These are phyloP conservation scores for Homarus americanus DNA, from an alignment of 1,140 invertebrate species.

Conservation along the genomic window DNA sequence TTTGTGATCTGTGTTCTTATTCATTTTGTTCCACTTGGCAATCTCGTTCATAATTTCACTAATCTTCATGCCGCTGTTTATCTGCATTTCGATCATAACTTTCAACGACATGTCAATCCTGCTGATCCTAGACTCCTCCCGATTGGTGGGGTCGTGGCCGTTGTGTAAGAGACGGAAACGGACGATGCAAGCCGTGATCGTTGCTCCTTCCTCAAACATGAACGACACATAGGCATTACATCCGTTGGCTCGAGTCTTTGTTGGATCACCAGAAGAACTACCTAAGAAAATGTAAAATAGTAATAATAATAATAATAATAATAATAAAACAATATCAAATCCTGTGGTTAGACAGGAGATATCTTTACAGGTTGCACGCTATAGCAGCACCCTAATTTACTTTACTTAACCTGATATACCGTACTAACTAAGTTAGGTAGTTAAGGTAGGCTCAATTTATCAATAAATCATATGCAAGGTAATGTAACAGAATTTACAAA, in stretches of 20 bases:
- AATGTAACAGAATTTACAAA: no score
- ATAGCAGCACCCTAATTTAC: no score
- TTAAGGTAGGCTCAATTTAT: no score
- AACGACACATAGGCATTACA: slow-evolving; percentile 61
- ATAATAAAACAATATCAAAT: background rate
- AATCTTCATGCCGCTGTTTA: slow-evolving; percentile 40
- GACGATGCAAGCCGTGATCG: slow-evolving; percentile 49
- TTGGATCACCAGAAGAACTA: slow-evolving; percentile 57
- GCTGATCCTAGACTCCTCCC: slow-evolving; percentile 60
- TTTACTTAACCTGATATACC: no score
- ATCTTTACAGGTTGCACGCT: no score
- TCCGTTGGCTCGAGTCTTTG: slow-evolving; percentile 66
- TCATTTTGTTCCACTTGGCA: slow-evolving; percentile 59
- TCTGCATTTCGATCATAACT: slow-evolving; percentile 30
- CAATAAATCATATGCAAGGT: no score
- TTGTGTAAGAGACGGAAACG: slow-evolving; percentile 48
- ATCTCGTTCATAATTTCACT: slow-evolving; percentile 53
- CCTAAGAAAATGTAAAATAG: slow-evolving; percentile 12
- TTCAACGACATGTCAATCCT: slow-evolving; percentile 49
- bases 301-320: background rate
- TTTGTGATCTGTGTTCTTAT: slow-evolving; percentile 56
- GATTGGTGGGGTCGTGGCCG: slow-evolving; percentile 61
- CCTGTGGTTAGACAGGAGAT: no score
- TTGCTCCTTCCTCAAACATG: slow-evolving; percentile 64
- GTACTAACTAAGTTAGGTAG: no score